phyloP scores from a whole-genome alignment of 2,888 invertebrate genomes.

The Limenitis camilla region DNA sequence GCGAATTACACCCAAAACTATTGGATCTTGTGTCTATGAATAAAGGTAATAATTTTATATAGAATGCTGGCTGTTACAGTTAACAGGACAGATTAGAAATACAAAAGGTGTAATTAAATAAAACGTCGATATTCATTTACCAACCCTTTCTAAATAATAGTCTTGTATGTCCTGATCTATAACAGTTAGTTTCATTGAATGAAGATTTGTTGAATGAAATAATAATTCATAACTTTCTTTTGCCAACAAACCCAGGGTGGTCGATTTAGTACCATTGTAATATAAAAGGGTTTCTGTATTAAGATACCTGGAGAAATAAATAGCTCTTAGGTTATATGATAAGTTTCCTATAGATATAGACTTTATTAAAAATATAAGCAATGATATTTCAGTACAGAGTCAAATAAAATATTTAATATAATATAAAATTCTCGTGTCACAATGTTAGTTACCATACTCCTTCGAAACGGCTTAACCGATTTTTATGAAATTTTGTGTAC shows the following conservation, averaged over 20 bases:
- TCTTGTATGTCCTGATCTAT: slow-evolving; percentile 39
- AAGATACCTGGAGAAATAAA: slow-evolving; percentile 39
- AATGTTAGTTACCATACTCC: too few relatives aligned
- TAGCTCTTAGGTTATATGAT: too few relatives aligned
- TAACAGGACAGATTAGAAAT: too few relatives aligned
- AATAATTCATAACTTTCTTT: slow-evolving; percentile 41
- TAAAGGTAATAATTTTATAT: slow-evolving; percentile 14
- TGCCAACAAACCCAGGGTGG: slow-evolving; percentile 44
- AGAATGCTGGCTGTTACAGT: slow-evolving; percentile 25
- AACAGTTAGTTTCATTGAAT: slow-evolving; percentile 43
- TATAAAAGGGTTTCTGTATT: slow-evolving; percentile 52
- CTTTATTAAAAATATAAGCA: too few relatives aligned
- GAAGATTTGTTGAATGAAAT: slow-evolving; percentile 32
- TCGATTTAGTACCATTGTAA: slow-evolving; percentile 38
- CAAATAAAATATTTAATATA: too few relatives aligned
- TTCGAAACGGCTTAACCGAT: too few relatives aligned
- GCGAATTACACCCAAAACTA: slow-evolving; percentile 58
- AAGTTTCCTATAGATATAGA: too few relatives aligned
- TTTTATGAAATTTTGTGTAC: too few relatives aligned
- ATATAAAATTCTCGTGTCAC: too few relatives aligned
- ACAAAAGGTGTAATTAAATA: neutral
- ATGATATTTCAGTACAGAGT: too few relatives aligned
- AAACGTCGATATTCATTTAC: neutral
- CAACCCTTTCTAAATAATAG: slow-evolving; percentile 58
- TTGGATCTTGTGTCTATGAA: slow-evolving; percentile 36